Base-by-base conservation (phyloP, 2,888 invertebrate species). In the Syrphus vitripennis region DNA sequence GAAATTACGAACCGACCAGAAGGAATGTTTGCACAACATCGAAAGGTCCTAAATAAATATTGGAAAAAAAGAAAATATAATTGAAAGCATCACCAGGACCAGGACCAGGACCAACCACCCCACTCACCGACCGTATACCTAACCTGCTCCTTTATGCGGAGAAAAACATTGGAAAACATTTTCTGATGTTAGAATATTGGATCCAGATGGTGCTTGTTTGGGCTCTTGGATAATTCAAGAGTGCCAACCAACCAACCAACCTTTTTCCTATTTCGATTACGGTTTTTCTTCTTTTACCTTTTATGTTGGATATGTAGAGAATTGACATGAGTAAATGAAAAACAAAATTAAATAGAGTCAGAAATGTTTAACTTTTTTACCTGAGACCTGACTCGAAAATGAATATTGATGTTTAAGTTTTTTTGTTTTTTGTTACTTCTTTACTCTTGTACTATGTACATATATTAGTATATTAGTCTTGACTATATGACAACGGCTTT, bases 31-130 rank as follows among this genome's bases (percentile, higher is more conserved):
- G 57, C 57, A 50, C 79, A 57, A 57, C 75, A 65, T 71, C 61
- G 55, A 53, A 45, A 63, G 71, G 80, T 76, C 84, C 71, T 80
- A 80, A 72, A 34, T 84, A 80, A 84, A 84, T 37, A 80, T 55
- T 67, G 71, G 40, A 24, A 59, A 72, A 65, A 42, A 75, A 76
- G n/a, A n/a, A n/a, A n/a, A n/a, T n/a, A 84, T 77, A 80, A 84
- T 80, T 80, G 76, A 72, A 84, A 84, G 80, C 72, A 72, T 55
- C 37, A 59, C 3, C 37, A 12, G 6, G n/a, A 21, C 10, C 21
- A 1, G 1, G 10, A 0, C 2, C 12, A 12, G 4, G 21, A n/a
- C n/a, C n/a, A 10, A 12, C 12, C 19, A 19, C 7, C 19, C 16
- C 7, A 2, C 0, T 9, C 45, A 16, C 6, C 42, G n/a, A n/a